These are phyloP conservation scores for Rhinichthys osculus DNA, from an alignment of 2,797 vertebrate genomes.

Conservation along the genomic window DNA sequence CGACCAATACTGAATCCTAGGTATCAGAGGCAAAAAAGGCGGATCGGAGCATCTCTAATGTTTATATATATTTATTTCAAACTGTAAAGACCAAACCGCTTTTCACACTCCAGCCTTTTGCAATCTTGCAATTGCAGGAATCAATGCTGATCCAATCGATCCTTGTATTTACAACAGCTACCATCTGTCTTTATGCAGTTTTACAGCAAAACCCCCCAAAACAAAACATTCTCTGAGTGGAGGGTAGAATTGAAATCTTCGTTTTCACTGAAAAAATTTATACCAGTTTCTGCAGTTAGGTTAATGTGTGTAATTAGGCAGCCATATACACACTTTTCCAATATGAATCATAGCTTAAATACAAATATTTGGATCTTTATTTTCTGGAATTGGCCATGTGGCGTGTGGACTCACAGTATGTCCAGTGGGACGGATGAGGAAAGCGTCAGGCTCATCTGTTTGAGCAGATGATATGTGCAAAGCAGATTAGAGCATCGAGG, in stretches of 20 bases:
- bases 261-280: not conserved
- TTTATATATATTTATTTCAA: no score
- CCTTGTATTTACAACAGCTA: no score
- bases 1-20: not conserved
- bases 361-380: not conserved
- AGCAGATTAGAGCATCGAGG: slow-evolving; percentile 89
- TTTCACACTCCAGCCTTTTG: no score
- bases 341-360: not conserved
- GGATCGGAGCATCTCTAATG: no score
- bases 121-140: no score
- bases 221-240: no score
- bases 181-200: no score
- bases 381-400: not conserved
- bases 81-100: no score
- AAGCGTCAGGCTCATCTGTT: slow-evolving; percentile 85
- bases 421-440: slow-evolving; percentile 86
- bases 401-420: slow-evolving; percentile 83
- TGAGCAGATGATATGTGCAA: slow-evolving; percentile 89
- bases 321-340: not conserved
- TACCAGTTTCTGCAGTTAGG: not conserved
- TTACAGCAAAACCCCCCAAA: no score
- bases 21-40: not conserved
- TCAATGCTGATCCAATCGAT: no score
- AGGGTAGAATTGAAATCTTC: not conserved
- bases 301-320: not conserved